Conservation (phyloP, 2,888 invertebrate species). For the Tenthredo scrophulariae region DNA sequence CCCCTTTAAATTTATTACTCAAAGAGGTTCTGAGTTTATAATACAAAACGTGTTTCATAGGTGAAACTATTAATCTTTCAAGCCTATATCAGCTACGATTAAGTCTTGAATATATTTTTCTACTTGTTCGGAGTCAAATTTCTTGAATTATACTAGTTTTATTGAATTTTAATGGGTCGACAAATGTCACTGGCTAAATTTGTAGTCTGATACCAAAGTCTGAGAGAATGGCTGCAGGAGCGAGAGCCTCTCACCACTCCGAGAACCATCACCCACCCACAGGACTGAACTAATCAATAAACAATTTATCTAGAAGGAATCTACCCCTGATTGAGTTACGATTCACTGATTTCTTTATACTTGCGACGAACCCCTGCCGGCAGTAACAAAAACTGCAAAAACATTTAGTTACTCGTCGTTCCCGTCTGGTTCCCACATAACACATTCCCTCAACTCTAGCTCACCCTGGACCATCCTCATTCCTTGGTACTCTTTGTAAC, state of each 20-base stretch:
- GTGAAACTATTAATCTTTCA: not conserved
- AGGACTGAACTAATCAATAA: slow-evolving; percentile 55
- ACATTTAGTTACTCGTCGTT: slow-evolving; percentile 52
- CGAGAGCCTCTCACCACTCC: slow-evolving; percentile 32
- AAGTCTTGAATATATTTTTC: not conserved
- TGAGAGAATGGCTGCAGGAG: slow-evolving; percentile 2
- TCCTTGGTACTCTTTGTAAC: slow-evolving; percentile 28
- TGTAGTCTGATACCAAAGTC: not conserved
- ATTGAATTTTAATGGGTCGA: not conserved
- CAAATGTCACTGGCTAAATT: not conserved
- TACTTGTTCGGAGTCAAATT: not conserved
- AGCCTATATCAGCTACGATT: not conserved
- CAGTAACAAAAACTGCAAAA: slow-evolving; percentile 50
- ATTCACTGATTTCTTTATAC: slow-evolving; percentile 56
- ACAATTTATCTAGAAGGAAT: slow-evolving; percentile 55
- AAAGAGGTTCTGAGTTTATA: not conserved
- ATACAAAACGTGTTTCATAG: not conserved
- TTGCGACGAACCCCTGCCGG: slow-evolving; percentile 28
- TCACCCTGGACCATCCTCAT: slow-evolving; percentile 26
- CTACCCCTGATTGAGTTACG: slow-evolving; percentile 57
- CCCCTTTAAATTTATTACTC: not conserved
- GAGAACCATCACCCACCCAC: slow-evolving; percentile 14
- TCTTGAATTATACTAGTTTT: not conserved
- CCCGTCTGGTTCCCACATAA: slow-evolving; percentile 49
- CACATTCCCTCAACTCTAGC: slow-evolving; percentile 50